Evolutionary conservation across 2,797 vertebrate species (phyloP).

Genomic region (Corythornis leucogaster): DNA sequence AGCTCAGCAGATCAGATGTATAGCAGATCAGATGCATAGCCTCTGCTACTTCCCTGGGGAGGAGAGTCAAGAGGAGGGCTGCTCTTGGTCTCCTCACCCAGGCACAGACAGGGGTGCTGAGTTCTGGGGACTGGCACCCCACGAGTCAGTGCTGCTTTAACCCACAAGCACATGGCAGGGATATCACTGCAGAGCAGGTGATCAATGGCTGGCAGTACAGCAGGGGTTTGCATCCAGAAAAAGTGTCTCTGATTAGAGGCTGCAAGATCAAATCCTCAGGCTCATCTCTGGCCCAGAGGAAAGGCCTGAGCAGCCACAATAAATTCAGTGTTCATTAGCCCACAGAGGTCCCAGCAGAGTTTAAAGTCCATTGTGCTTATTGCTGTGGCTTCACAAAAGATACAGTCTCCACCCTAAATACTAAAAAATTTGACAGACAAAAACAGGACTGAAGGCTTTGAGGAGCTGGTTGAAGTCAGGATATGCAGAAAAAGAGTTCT

Average conservation of each 20-base stretch:
- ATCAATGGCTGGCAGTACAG: too few species aligned
- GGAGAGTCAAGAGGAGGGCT: neutral
- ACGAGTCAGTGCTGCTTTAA: neutral
- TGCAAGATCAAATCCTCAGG: neutral
- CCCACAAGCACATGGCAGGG: neutral
- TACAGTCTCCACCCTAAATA: neutral
- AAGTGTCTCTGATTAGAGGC: neutral
- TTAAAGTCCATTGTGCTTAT: neutral
- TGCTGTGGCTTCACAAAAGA: neutral
- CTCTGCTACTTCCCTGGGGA: neutral
- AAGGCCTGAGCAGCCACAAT: neutral
- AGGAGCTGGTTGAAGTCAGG: neutral
- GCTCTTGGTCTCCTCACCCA: neutral
- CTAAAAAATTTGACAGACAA: neutral
- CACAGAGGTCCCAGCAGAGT: neutral
- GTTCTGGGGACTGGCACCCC: too few species aligned
- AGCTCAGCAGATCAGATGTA: neutral
- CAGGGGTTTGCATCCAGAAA: neutral
- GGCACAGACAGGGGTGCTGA: neutral
- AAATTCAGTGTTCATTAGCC: neutral
- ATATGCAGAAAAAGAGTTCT: neutral
- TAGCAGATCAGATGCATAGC: neutral
- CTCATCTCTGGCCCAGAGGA: neutral
- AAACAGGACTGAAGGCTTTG: neutral
- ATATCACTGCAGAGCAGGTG: neutral